These are phyloP conservation scores for Poeciliopsis occidentalis DNA, from an alignment of 2,113 vertebrate species.

Conservation along the genomic window DNA sequence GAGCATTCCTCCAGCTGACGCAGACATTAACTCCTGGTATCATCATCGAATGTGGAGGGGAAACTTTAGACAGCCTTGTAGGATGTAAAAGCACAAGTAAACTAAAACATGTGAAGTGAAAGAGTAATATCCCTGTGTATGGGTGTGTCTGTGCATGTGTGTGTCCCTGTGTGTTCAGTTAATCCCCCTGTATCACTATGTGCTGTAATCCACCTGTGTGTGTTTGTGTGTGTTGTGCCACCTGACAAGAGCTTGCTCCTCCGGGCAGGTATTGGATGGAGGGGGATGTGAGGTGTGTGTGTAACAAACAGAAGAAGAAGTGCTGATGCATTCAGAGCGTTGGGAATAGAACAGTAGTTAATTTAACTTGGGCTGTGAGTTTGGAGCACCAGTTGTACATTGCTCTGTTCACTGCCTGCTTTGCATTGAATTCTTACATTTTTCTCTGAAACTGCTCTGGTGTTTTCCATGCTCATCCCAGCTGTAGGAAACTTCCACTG, in stretches of 20 bases:
- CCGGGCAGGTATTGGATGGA: background rate
- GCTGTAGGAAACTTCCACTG: constrained; percentile 9
- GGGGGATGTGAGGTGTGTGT: constrained; percentile 1
- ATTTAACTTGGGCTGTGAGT: background rate
- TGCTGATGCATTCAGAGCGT: background rate
- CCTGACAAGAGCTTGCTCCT: constrained; percentile 35
- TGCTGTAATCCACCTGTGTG: constrained; percentile 57
- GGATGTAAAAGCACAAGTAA: constrained; percentile 21
- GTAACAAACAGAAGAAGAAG: constrained; percentile 3
- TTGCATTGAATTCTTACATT: background rate
- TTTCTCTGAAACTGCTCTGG: background rate
- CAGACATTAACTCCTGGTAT: background rate
- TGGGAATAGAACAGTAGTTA: background rate
- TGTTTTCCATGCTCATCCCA: constrained; percentile 2
- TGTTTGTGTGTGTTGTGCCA: constrained; percentile 26
- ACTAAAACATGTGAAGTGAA: constrained; percentile 28
- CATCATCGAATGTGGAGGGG: constrained; percentile 3
- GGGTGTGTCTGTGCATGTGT: constrained; percentile 25
- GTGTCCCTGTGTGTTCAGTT: constrained; percentile 28
- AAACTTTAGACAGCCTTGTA: constrained; percentile 18
- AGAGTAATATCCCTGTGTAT: constrained; percentile 25
- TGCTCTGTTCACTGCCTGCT: background rate
- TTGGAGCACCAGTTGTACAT: background rate
- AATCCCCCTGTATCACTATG: constrained; percentile 49
- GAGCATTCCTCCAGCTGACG: background rate